A percentile compares a stretch with the other conserved stretches of the same genome.
Evolutionary conservation across 2,797 vertebrate genomes (phyloP).

Genomic region (Rhinichthys osculus): DNA sequence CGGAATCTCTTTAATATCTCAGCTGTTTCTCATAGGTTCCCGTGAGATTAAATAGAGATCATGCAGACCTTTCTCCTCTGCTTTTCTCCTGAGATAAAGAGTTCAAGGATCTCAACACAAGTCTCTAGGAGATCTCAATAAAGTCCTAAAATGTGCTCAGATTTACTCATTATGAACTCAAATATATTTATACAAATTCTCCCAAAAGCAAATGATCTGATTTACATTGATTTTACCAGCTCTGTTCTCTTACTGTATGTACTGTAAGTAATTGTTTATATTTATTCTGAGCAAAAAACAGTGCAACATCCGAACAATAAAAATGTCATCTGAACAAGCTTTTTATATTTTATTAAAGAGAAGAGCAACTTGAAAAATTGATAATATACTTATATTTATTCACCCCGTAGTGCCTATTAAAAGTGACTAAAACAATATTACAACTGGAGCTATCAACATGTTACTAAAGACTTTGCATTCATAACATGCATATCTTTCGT

Average conservation of each 20-base stretch:
- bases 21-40: background rate
- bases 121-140: background rate
- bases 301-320: background rate
- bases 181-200: background rate
- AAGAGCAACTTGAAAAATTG: background rate
- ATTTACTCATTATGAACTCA: background rate
- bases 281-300: background rate
- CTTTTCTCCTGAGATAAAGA: background rate
- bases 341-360: conserved; percentile 3
- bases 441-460: background rate
- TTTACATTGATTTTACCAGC: background rate
- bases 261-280: background rate
- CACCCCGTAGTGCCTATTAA: background rate
- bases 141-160: background rate
- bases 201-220: background rate
- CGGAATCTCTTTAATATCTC: background rate
- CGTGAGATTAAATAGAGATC: background rate
- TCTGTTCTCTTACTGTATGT: background rate
- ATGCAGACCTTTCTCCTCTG: background rate
- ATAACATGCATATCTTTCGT: conserved; percentile 7
- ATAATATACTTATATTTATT: background rate
- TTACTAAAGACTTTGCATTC: background rate
- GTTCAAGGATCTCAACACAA: background rate
- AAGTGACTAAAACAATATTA: background rate
- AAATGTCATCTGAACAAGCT: background rate